These are phyloP conservation scores for Entomobrya multifasciata DNA, from an alignment of 2,888 invertebrate genomes.

Conservation along the genomic window DNA sequence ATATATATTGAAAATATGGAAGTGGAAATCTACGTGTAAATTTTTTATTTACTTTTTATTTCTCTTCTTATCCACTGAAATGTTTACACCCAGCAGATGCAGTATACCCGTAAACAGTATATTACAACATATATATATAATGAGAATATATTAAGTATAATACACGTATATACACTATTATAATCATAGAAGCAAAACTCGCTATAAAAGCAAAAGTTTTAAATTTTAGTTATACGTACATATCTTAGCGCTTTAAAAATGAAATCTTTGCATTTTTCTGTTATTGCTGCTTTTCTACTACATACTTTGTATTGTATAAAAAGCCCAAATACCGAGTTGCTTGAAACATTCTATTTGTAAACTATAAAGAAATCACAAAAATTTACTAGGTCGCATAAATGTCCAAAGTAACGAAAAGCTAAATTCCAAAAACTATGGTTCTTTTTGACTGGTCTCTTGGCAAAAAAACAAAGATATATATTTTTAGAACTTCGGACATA, in stretches of 20 bases:
- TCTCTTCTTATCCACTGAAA: no score
- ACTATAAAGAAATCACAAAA: not conserved
- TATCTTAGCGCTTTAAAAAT: not conserved
- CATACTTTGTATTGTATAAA: no score
- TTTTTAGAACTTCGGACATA: no score
- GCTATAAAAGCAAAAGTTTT: not conserved
- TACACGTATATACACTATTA: not conserved
- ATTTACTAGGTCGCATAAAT: not conserved
- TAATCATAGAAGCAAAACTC: not conserved
- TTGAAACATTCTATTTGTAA: not conserved
- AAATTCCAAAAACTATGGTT: not conserved
- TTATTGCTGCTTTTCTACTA: not conserved
- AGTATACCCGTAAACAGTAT: no score
- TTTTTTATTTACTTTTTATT: no score
- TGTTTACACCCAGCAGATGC: no score
- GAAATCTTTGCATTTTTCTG: no score
- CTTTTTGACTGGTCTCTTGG: slow-evolving; percentile 61
- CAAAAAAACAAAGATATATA: slow-evolving; percentile 26
- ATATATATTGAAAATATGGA: no score
- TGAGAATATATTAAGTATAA: not conserved
- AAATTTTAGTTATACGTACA: not conserved
- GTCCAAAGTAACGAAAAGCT: not conserved
- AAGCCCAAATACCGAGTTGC: not conserved
- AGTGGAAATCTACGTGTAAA: no score
- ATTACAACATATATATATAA: no score